These are phyloP conservation scores for Zaprionus bogoriensis DNA, from an alignment of 2,888 invertebrate genomes.

Conservation along the genomic window DNA sequence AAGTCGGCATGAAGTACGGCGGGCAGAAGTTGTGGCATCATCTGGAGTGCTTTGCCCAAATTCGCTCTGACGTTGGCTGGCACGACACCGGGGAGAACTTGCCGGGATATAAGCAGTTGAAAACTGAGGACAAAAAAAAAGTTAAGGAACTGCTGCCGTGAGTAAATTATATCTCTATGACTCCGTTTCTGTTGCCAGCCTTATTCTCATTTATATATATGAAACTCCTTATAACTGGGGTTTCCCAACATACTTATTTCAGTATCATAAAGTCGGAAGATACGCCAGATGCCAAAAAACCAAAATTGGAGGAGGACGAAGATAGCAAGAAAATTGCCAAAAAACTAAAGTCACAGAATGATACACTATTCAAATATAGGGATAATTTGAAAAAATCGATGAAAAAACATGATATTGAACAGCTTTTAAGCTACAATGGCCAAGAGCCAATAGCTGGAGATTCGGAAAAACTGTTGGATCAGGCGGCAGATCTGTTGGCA, in stretches of 20 bases:
- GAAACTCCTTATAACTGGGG: too few species aligned
- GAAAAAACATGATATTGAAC: constrained; percentile 85
- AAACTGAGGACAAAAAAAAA: constrained; percentile 87
- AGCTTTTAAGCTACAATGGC: constrained; percentile 88
- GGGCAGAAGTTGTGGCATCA: constrained; percentile 96
- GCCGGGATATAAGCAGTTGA: constrained; percentile 89
- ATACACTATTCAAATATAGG: constrained; percentile 85
- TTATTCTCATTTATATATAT: too few species aligned
- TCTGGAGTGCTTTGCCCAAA: constrained; percentile 92
- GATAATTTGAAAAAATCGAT: constrained; percentile 86
- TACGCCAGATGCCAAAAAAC: constrained; percentile 86
- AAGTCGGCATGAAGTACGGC: constrained; percentile 91
- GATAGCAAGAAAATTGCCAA: constrained; percentile 86
- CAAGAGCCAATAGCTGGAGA: constrained; percentile 88
- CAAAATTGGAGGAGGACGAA: constrained; percentile 87
- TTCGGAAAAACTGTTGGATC: constrained; percentile 86
- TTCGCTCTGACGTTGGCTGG: constrained; percentile 88
- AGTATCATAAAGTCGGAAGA: constrained; percentile 83
- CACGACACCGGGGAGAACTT: constrained; percentile 88
- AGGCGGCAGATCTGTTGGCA: constrained; percentile 91
- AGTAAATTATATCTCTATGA: constrained; percentile 81
- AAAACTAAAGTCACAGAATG: constrained; percentile 72
- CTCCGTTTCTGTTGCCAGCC: too few species aligned
- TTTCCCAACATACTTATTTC: constrained; percentile 9
- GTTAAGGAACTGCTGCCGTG: constrained; percentile 87